Evolutionary conservation across 1,140 invertebrate genomes (phyloP).

Genomic region (Caenorhabditis remanei): DNA sequence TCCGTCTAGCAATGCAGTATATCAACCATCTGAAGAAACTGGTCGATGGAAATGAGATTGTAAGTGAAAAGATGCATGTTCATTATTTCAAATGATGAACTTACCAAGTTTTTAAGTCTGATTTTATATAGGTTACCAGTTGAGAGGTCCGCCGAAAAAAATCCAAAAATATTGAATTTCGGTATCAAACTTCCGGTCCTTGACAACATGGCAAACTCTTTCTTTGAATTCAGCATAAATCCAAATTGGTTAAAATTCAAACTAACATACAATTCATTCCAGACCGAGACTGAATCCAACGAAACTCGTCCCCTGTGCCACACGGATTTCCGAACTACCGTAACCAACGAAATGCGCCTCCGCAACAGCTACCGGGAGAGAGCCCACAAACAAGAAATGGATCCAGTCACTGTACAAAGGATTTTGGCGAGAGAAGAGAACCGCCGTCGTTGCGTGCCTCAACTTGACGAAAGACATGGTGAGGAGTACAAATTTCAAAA

Average conservation of each 20-base stretch:
- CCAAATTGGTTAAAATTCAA: too few species aligned
- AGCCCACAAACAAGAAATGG: conserved; percentile 6
- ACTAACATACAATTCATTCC: background rate
- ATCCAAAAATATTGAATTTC: too few species aligned
- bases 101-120: too few species aligned
- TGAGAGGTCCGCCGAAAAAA: too few species aligned
- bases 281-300: conserved; percentile 7
- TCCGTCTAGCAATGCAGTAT: conserved; percentile 35
- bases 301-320: conserved; percentile 16
- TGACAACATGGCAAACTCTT: too few species aligned
- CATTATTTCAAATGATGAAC: too few species aligned
- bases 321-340: background rate
- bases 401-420: conserved; percentile 6
- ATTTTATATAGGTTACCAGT: too few species aligned
- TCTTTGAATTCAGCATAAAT: too few species aligned
- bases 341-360: conserved; percentile 1
- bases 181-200: too few species aligned
- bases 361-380: conserved; percentile 35
- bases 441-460: background rate
- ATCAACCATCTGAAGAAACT: conserved; percentile 30
- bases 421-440: conserved; percentile 11
- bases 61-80: background rate
- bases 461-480: background rate
- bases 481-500: background rate
- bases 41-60: conserved; percentile 13